Percentiles rank a stretch among this genome's conserved stretches.
phyloP scores from a whole-genome alignment of 2,888 invertebrate species.

The Epicampocera succincta region DNA sequence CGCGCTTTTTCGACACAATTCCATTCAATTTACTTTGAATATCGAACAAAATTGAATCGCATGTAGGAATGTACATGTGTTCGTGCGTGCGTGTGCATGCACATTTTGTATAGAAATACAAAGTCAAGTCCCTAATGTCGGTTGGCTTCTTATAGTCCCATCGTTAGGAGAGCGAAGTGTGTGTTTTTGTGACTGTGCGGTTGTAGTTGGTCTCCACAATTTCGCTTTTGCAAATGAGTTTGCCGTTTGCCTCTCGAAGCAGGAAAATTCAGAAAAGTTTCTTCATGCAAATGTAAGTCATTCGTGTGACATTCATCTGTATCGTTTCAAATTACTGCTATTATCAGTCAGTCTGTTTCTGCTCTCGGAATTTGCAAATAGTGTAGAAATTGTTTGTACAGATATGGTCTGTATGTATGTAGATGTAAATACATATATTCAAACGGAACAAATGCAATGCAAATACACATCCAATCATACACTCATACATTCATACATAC shows the following conservation, averaged over 20 bases:
- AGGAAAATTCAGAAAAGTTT: slow-evolving; percentile 45
- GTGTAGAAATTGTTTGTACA: not conserved
- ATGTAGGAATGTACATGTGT: no score
- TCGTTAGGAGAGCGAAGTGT: not conserved
- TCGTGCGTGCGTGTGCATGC: not conserved
- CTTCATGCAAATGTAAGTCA: slow-evolving; percentile 59
- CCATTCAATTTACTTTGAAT: slow-evolving; percentile 54
- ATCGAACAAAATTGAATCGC: slow-evolving; percentile 54
- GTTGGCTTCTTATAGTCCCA: slow-evolving; percentile 3
- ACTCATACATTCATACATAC: no score
- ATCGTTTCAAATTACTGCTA: slow-evolving; percentile 62
- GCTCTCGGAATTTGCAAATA: slow-evolving; percentile 12
- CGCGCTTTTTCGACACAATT: slow-evolving; percentile 57
- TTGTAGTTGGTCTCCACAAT: slow-evolving; percentile 3
- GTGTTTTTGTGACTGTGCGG: not conserved
- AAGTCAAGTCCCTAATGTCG: slow-evolving; percentile 58
- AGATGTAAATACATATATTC: not conserved
- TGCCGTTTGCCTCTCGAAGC: slow-evolving; percentile 26
- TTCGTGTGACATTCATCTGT: slow-evolving; percentile 65
- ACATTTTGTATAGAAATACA: slow-evolving; percentile 14
- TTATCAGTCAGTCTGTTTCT: slow-evolving; percentile 44
- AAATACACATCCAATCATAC: no score
- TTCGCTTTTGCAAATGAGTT: slow-evolving; percentile 36
- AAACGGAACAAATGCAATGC: slow-evolving; percentile 1
- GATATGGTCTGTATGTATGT: slow-evolving; percentile 12